Evolutionary conservation across 2,113 vertebrate genomes (phyloP), one percentile per base, ranked within the genome.

Genomic region (Abramis brama): DNA sequence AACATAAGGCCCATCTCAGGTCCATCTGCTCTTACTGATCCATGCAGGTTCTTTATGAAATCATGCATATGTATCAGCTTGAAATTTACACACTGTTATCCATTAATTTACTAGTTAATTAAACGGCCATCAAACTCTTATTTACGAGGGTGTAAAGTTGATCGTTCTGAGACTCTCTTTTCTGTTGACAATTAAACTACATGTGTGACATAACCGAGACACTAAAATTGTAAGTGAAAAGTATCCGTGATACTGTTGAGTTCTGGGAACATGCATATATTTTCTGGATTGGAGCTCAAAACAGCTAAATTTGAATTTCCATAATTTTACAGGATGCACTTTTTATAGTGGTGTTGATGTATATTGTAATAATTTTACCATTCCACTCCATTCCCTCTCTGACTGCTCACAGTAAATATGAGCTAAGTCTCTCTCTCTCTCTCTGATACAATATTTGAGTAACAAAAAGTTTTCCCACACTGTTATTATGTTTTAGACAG

Each of bases 31-130:
- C 85, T 39, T 60, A 62, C 82, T 80, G 86, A 80, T 88, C 82
- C 39, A 82, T 90, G 88, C 88, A 87, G 88, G 86, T 82, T 89
- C 79, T 90, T 90, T 92, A 86, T 89, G 85, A 84, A 85, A 83
- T 78, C 89, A 92, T 93, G 89, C 91, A 91, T 93, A 92, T 92
- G 92, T 92, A 92, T 91, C 86, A 87, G 85, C 82, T 36, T 90
- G 50, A 89, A 86, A 90, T 92, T 91, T 91, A 90, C 88, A 90
- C 86, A 90, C 89, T 90, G 88, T 21, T 81, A 86, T 84, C 88
- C 92, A 91, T 93, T 93, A 88, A 93, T 93, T 93, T 93, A 94
- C 91, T 91, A 92, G 89, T 93, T 89, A 90, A 94, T 94, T 91
- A 92, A 93, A 91, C 33, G 82, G 86, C 88, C 85, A 89, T 85